phyloP scores from a whole-genome alignment of 2,888 invertebrate species.

The Apoderus coryli region DNA sequence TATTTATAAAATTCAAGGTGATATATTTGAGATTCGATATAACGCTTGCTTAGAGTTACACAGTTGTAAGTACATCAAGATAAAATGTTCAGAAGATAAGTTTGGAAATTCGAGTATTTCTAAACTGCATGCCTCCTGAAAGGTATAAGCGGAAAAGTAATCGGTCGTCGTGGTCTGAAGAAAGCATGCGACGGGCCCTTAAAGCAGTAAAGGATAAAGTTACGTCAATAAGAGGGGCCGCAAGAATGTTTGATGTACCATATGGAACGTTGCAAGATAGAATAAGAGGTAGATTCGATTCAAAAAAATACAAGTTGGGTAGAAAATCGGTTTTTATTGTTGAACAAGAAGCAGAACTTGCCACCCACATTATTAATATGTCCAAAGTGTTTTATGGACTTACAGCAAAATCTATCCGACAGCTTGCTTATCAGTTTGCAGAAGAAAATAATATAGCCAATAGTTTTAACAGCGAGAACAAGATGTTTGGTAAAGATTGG shows the following conservation, averaged over 20 bases:
- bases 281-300: conserved; percentile 10
- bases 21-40: conserved; percentile 1
- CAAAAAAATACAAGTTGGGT: conserved; percentile 12
- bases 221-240: conserved; percentile 4
- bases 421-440: conserved; percentile 10
- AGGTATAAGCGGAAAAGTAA: conserved; percentile 5
- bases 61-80: too few species aligned
- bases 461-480: conserved; percentile 8
- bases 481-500: conserved; percentile 11
- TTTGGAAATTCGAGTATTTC: too few species aligned
- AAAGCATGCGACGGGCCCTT: conserved; percentile 6
- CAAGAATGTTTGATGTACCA: conserved; percentile 10
- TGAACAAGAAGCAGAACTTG: conserved; percentile 11
- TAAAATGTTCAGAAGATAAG: too few species aligned
- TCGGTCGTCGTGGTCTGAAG: conserved; percentile 7
- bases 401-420: conserved; percentile 7
- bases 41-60: too few species aligned
- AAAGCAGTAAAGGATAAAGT: conserved; percentile 5
- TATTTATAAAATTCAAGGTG: conserved; percentile 1
- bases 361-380: conserved; percentile 7
- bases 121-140: conserved; percentile 1
- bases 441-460: conserved; percentile 8
- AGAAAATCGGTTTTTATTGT: conserved; percentile 13
- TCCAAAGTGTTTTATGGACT: conserved; percentile 13
- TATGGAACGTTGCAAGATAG: conserved; percentile 14